Conservation (phyloP, 2,113 vertebrate species). For the Tetrax tetrax region DNA sequence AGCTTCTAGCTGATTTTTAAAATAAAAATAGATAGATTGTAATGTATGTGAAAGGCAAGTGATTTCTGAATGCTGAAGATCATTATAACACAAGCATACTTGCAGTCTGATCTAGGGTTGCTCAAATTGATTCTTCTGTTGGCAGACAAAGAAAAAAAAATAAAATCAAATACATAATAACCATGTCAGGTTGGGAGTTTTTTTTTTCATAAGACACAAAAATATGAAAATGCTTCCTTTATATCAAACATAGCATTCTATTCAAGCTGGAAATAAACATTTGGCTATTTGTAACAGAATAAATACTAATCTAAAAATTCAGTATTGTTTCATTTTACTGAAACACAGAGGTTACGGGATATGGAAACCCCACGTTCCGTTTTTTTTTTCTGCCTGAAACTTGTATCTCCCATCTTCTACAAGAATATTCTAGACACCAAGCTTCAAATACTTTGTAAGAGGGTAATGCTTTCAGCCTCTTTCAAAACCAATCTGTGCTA, state of each 20-base stretch:
- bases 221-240: background rate
- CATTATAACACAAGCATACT: background rate
- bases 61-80: background rate
- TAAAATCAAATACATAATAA: background rate
- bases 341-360: background rate
- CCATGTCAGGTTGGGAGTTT: background rate
- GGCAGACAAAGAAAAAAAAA: background rate
- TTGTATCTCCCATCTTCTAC: background rate
- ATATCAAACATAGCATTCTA: background rate
- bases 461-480: background rate
- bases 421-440: background rate
- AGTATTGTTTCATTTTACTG: background rate
- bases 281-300: background rate
- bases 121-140: background rate
- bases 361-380: background rate
- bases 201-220: background rate
- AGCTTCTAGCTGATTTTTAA: background rate
- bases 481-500: background rate
- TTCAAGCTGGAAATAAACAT: background rate
- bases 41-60: background rate
- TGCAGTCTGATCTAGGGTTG: background rate
- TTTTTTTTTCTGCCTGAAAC: background rate
- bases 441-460: background rate
- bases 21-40: background rate
- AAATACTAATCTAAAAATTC: background rate